Conservation (phyloP, 2,888 invertebrate genomes). For the Ptychoptera contaminata region DNA sequence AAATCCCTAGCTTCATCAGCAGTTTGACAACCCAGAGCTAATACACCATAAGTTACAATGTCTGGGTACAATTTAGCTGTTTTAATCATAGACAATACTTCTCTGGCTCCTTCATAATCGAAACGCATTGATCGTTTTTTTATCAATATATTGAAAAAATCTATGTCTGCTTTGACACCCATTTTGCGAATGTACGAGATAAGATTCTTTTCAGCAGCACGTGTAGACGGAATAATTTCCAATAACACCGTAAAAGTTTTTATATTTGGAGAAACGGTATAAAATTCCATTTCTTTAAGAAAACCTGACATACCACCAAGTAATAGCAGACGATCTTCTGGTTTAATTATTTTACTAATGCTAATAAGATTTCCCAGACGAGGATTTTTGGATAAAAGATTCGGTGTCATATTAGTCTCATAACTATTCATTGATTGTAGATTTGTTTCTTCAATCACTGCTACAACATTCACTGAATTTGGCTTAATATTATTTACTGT, state of each 20-base stretch:
- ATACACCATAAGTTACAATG: constrained; percentile 71
- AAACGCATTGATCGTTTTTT: constrained; percentile 56
- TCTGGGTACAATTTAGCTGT: constrained; percentile 45
- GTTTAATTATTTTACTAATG: constrained; percentile 38
- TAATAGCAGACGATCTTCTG: constrained; percentile 54
- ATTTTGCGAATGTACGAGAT: constrained; percentile 42
- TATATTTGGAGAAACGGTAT: constrained; percentile 53
- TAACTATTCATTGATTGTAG: neutral
- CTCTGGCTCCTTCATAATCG: constrained; percentile 53
- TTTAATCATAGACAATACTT: constrained; percentile 39
- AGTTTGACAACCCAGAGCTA: constrained; percentile 62
- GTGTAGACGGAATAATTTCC: constrained; percentile 48
- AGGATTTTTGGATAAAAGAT: constrained; percentile 45
- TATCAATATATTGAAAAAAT: constrained; percentile 76
- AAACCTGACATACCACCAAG: constrained; percentile 69
- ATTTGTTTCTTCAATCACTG: neutral
- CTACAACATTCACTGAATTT: neutral
- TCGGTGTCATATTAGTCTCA: constrained; percentile 35
- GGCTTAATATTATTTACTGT: constrained; percentile 8
- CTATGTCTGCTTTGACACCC: constrained; percentile 52
- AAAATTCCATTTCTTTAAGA: constrained; percentile 52
- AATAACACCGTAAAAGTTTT: constrained; percentile 67
- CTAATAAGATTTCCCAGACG: constrained; percentile 43
- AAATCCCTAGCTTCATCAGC: constrained; percentile 46
- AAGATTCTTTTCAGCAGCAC: constrained; percentile 51